Evolutionary conservation across 1,140 invertebrate genomes (phyloP), one percentile per base, ranked within the genome.

Genomic region (Semibalanus balanoides): DNA sequence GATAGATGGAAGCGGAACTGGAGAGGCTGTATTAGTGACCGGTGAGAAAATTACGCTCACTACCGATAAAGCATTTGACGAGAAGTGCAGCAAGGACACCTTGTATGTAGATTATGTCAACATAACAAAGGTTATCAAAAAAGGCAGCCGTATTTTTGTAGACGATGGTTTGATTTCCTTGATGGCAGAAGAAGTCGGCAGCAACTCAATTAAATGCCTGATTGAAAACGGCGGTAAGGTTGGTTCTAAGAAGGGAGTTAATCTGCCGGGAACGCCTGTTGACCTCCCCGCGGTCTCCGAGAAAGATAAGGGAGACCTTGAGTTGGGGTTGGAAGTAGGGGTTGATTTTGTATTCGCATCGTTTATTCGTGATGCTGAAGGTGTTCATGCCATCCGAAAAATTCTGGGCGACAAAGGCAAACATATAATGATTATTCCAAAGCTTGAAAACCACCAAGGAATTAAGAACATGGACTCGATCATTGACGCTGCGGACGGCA

Each of bases 261-360:
- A 99, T 84, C 86, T 99, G n/a, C 97, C 96, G 0, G 96, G 96
- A 25, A 90, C 96, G 0, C 90, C 94, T 0, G 96, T 99, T 0
- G 97, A 99, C 85, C 85, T 99, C 77, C 98, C 98, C 11, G 96
- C 97, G 31, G 96, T 99, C 0, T 99, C 97, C 0, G 96, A 98
- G 83, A 99, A 99, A 84, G 98, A 99, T 83, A 96, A 93, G 82
- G 88, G 91, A 30, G 98, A 99, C 85, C 85, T 99, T 70, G 83
- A 89, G 75, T 99, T 99, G 83, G 98, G 96, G 77, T 93, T 99
- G 19, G 93, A 98, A 79, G 93, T 97, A 83, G 91, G 90, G 64
- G 90, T 99, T n/a, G 98, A 99, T 82, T 99, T 99, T 90, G 89
- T 99, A 76, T 99, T 99, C 84, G 97, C 97, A 0, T 99, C 97